These are phyloP conservation scores for Mythimna vitellina DNA, from an alignment of 2,888 invertebrate genomes.

Conservation along the genomic window DNA sequence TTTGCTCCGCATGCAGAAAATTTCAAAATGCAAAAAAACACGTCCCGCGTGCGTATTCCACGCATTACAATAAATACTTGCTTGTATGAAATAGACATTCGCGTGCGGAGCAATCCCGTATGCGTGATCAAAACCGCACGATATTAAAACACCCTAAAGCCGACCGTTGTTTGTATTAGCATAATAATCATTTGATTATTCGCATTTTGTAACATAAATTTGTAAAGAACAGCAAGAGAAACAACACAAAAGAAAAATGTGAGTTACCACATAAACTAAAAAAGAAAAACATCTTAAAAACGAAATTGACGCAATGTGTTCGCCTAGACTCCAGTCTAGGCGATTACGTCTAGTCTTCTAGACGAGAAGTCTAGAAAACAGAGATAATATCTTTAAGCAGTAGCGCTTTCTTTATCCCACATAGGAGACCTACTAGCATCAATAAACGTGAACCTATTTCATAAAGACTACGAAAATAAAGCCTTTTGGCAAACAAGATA, in stretches of 20 bases:
- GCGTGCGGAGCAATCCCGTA: too few species aligned
- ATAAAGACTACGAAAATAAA: slow-evolving; percentile 55
- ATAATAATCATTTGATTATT: slow-evolving; percentile 5
- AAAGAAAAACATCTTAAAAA: slow-evolving; percentile 13
- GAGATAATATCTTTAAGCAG: slow-evolving; percentile 34
- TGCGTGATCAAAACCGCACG: too few species aligned
- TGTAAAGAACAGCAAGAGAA: neutral
- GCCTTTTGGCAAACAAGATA: slow-evolving; percentile 66
- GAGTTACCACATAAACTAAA: neutral
- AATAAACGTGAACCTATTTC: slow-evolving; percentile 55
- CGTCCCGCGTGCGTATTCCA: too few species aligned
- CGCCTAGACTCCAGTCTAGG: neutral
- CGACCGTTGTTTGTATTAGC: neutral
- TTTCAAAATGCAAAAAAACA: too few species aligned
- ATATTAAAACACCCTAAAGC: too few species aligned
- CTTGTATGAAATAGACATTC: too few species aligned
- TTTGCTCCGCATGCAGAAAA: too few species aligned
- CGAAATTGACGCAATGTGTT: slow-evolving; percentile 5
- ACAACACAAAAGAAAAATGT: neutral
- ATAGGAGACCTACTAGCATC: slow-evolving; percentile 54
- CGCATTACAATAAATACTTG: too few species aligned
- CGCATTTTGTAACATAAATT: slow-evolving; percentile 2
- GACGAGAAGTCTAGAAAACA: slow-evolving; percentile 35
- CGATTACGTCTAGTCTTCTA: neutral
- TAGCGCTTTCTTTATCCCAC: slow-evolving; percentile 26